Evolutionary conservation across 53 echinoderm and acorn worm species (phyloP).

Genomic region (Glandiceps talaboti): DNA sequence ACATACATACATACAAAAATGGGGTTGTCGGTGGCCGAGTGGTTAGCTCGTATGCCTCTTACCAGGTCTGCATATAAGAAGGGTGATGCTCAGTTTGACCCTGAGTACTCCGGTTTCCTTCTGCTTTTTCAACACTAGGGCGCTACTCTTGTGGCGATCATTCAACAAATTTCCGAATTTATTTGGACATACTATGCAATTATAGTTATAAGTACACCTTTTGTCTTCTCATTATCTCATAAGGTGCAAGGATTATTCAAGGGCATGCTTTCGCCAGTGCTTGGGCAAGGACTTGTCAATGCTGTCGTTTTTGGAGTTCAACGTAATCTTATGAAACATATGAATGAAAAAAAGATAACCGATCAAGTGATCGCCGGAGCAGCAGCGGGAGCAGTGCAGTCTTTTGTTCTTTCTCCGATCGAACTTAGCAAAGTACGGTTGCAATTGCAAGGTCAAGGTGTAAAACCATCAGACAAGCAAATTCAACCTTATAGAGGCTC

Average conservation of each 20-base stretch:
- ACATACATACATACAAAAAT: no score
- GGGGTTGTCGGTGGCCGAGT: no score
- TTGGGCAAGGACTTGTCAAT: background rate
- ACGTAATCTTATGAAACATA: background rate
- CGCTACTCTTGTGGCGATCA: no score
- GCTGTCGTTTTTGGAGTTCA: background rate
- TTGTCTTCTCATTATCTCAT: background rate
- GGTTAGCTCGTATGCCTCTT: no score
- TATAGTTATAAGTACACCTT: no score
- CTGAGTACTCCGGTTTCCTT: no score
- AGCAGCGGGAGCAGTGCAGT: background rate
- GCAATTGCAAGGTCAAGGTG: conserved; percentile 5
- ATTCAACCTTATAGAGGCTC: conserved; percentile 75
- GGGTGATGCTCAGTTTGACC: no score
- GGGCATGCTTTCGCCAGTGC: background rate
- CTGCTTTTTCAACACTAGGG: no score
- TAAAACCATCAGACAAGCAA: no score
- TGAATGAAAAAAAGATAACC: conserved; percentile 5
- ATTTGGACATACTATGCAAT: no score
- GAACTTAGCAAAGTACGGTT: background rate
- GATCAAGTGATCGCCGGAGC: background rate
- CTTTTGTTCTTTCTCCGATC: background rate
- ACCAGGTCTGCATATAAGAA: no score
- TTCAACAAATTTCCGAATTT: no score
- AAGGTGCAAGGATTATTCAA: background rate